Conservation (phyloP, 2,888 invertebrate species). For the Lasioglossum malachurum region DNA sequence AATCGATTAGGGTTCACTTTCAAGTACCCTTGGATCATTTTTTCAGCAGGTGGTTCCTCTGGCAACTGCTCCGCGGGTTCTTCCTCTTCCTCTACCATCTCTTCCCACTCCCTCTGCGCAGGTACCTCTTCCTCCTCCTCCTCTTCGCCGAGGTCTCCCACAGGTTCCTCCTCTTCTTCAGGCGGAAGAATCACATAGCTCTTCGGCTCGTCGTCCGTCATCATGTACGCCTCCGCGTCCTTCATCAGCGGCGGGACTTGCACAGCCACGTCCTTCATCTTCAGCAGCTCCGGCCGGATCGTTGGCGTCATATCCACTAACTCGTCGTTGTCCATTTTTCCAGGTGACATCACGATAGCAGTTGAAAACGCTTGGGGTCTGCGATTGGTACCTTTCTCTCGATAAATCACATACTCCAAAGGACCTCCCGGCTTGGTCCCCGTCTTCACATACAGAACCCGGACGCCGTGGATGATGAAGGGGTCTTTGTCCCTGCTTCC, state of each 20-base stretch:
- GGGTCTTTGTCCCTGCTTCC: conserved; percentile 78
- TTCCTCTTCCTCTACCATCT: conserved; percentile 23
- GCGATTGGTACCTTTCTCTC: conserved; percentile 77
- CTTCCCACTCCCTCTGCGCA: conserved; percentile 16
- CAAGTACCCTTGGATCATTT: conserved; percentile 68
- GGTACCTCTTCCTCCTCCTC: conserved; percentile 48
- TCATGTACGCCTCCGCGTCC: conserved; percentile 71
- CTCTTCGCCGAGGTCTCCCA: conserved; percentile 35
- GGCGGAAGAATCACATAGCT: conserved; percentile 59
- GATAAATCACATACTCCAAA: conserved; percentile 77
- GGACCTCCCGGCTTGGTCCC: conserved; percentile 65
- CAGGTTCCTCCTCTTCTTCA: conserved; percentile 13
- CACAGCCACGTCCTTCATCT: conserved; percentile 39
- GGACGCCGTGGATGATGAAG: conserved; percentile 78
- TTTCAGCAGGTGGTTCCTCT: conserved; percentile 46
- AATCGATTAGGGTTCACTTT: conserved; percentile 76
- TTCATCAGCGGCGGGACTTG: conserved; percentile 79
- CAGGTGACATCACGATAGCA: background rate
- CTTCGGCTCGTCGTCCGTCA: conserved; percentile 71
- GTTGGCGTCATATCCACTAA: conserved; percentile 73
- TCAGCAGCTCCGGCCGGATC: conserved; percentile 64
- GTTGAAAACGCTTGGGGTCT: conserved; percentile 69
- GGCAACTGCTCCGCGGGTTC: background rate
- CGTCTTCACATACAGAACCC: conserved; percentile 80
- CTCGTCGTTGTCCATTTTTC: conserved; percentile 18